Percentiles rank a stretch among this genome's conserved stretches.
These are phyloP conservation scores for Hipposideros larvatus DNA, from an alignment of 2,797 vertebrate species.

Conservation along the genomic window DNA sequence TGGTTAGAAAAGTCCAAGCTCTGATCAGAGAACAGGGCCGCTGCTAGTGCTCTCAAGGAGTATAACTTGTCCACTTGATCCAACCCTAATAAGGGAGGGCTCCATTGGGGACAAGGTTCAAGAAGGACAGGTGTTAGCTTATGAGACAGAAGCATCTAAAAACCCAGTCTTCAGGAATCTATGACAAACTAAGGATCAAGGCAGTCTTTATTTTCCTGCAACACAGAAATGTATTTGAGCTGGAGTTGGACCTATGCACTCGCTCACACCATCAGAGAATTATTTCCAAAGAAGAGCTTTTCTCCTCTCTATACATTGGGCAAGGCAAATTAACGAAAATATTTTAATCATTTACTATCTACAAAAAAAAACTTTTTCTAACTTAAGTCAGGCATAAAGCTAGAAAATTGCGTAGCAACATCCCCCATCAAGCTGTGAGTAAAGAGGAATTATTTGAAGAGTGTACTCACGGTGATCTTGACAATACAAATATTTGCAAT, in stretches of 20 bases:
- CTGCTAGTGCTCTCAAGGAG: background rate
- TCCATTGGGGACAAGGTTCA: background rate
- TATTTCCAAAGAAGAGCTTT: background rate
- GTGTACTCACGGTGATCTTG: background rate
- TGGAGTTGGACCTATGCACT: background rate
- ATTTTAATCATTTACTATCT: background rate
- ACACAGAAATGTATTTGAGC: background rate
- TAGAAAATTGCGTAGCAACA: background rate
- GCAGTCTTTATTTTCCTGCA: background rate
- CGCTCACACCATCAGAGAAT: background rate
- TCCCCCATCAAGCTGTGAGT: background rate
- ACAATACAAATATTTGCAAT: slow-evolving; percentile 64
- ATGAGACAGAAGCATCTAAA: background rate
- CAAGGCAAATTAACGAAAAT: background rate
- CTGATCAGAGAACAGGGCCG: background rate
- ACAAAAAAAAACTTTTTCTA: slow-evolving; percentile 35
- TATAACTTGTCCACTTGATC: background rate
- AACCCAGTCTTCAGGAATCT: background rate
- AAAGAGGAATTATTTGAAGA: background rate
- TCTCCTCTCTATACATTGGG: background rate
- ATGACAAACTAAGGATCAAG: background rate
- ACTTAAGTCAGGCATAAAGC: background rate
- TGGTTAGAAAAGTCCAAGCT: background rate
- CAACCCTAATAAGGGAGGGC: background rate
- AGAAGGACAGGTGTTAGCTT: background rate